These are phyloP conservation scores for Melanotaenia boesemani DNA, from an alignment of 2,797 vertebrate genomes.

Conservation along the genomic window DNA sequence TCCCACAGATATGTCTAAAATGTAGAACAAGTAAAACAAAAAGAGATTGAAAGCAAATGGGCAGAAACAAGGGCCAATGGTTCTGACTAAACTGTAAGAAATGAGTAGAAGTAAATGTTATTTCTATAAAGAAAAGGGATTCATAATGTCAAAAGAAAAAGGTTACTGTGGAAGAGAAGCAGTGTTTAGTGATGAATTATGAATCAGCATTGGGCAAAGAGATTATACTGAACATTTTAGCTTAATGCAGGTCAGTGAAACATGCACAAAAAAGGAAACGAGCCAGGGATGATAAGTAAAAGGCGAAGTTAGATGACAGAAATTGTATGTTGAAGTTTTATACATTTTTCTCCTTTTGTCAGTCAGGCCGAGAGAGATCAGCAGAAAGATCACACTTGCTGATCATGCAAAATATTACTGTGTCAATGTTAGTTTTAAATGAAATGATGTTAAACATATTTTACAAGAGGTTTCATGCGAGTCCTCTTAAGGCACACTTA, in stretches of 20 bases:
- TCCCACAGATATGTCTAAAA: neutral
- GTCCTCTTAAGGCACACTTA: neutral
- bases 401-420: neutral
- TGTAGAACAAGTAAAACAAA: neutral
- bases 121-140: neutral
- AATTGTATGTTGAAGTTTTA: neutral
- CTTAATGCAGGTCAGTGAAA: neutral
- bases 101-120: neutral
- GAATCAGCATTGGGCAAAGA: neutral
- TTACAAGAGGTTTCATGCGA: neutral
- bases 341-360: neutral
- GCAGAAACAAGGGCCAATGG: neutral
- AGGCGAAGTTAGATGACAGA: neutral
- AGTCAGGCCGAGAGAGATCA: neutral
- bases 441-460: neutral
- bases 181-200: neutral
- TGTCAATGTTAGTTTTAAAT: neutral
- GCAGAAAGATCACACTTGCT: neutral
- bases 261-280: neutral
- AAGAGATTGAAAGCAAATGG: neutral
- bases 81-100: neutral
- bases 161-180: neutral
- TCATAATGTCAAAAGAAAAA: neutral
- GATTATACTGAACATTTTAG: neutral
- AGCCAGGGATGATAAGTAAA: neutral